These are phyloP conservation scores for Platanista minor DNA, from an alignment of 2,113 vertebrate genomes.

Conservation along the genomic window DNA sequence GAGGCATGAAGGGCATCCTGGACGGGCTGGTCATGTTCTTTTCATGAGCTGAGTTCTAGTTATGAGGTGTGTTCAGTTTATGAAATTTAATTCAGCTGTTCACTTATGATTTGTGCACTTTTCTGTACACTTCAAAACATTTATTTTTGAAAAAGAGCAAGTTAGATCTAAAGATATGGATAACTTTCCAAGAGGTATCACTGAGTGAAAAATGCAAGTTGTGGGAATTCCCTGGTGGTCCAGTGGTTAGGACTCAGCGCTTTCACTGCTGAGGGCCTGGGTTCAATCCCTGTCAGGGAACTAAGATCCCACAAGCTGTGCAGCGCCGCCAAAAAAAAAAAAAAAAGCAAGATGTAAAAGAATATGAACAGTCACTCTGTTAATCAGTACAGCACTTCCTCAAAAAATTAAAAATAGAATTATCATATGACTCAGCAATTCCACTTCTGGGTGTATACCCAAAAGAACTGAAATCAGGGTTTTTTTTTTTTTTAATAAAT, in stretches of 20 bases:
- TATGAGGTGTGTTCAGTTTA: neutral
- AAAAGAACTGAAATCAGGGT: neutral
- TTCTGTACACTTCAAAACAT: neutral
- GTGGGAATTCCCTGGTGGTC: neutral
- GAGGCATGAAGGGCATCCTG: neutral
- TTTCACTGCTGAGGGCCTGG: neutral
- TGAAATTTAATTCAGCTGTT: neutral
- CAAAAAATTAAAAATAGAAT: neutral
- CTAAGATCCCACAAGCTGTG: neutral
- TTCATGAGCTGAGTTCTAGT: neutral
- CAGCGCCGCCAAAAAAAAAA: neutral
- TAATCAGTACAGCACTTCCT: neutral
- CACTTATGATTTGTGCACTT: slow-evolving; percentile 12
- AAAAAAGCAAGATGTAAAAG: neutral
- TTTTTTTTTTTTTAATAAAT: neutral
- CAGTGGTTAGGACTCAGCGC: neutral
- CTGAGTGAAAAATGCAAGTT: slow-evolving; percentile 3
- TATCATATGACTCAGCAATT: neutral
- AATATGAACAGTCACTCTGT: neutral
- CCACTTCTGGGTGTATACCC: neutral
- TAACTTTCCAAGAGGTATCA: neutral
- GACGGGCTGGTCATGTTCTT: neutral
- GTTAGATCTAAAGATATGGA: neutral
- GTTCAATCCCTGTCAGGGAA: neutral
- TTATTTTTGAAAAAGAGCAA: neutral